Evolutionary conservation across 2,113 vertebrate species (phyloP), one percentile per base, ranked within the genome.

Genomic region (Microcebus griseorufus): DNA sequence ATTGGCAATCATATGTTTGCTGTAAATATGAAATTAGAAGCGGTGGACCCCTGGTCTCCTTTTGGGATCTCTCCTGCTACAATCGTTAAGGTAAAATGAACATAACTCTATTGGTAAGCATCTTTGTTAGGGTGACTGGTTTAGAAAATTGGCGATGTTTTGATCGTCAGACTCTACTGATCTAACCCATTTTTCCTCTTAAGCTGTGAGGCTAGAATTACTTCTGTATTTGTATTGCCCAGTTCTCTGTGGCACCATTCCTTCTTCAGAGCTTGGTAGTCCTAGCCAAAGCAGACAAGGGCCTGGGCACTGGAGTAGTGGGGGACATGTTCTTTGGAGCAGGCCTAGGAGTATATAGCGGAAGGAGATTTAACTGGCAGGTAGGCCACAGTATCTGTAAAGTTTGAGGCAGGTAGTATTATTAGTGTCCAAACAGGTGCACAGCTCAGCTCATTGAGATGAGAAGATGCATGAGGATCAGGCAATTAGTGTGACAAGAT

Each of bases 11-110:
- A 99, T 98, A 98, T 99, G 0, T 99, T 99, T 97, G 99, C 99
- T 97, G 98, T 99, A 98, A 99, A 99, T 80, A 99, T 99, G 99
- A 99, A 99, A 98, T 98, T 99, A 94, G 99, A 99, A 98, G 99
- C 99, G 87, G 99, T 99, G 90, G 99, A 99, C 97, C 99, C 99
- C 9, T 91, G 97, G 96, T 98, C 99, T 98, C 99, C 99, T 45
- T 99, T 99, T 98, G 99, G 98, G 84, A 99, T 99, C 97, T 99
- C 99, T 94, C 99, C 99, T 93, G 99, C 99, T 92, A 99, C 99
- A 79, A 98, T 99, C 97, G 96, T 99, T 97, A 99, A 99, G 99
- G 99, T 99, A 99, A 94, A 82, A 29, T 89, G 45, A 14, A 45
- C 87, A 6, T 72, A 85, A 13, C 67, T 73, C 37, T 93, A 13